Percentiles rank a stretch among this genome's conserved stretches.
phyloP scores from a whole-genome alignment of 2,888 invertebrate genomes.

The Acrocyrtus sp. region DNA sequence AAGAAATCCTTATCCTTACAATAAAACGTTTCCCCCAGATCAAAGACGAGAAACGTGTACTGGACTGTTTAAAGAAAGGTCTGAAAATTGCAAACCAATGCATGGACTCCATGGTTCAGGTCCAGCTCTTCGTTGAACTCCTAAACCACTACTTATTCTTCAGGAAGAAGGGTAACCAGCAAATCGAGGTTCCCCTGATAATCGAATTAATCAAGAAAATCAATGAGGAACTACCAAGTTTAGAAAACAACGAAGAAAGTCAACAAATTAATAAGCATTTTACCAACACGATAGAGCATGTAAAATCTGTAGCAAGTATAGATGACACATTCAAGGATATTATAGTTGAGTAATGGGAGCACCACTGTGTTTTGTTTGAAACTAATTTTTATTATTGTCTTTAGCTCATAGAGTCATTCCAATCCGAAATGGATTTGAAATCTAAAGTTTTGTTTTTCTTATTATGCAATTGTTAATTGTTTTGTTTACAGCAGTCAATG shows the following conservation, averaged over 20 bases:
- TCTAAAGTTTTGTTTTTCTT: constrained; percentile 35
- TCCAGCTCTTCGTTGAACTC: constrained; percentile 94
- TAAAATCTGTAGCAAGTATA: constrained; percentile 65
- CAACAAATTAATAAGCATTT: constrained; percentile 97
- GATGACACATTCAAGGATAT: constrained; percentile 49
- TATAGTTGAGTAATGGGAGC: no score
- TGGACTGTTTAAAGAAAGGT: constrained; percentile 96
- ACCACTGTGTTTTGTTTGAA: constrained; percentile 26
- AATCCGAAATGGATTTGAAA: constrained; percentile 28
- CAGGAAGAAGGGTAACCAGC: constrained; percentile 85
- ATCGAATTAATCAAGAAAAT: constrained; percentile 89
- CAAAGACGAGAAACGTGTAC: constrained; percentile 88
- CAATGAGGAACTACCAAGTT: constrained; percentile 89
- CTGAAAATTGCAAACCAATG: constrained; percentile 96
- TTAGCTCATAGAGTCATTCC: constrained; percentile 50
- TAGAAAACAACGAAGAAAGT: constrained; percentile 95
- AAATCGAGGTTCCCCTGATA: constrained; percentile 73
- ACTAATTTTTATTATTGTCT: constrained; percentile 34
- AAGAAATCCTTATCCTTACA: not conserved
- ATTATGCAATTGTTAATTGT: no score
- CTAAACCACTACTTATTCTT: constrained; percentile 94
- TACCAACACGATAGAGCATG: constrained; percentile 86
- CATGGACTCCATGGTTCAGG: constrained; percentile 96
- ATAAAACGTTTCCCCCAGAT: constrained; percentile 70
- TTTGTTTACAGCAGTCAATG: no score